Base-by-base conservation (phyloP, 2,113 vertebrate genomes). In the Gopherus evgoodei region DNA sequence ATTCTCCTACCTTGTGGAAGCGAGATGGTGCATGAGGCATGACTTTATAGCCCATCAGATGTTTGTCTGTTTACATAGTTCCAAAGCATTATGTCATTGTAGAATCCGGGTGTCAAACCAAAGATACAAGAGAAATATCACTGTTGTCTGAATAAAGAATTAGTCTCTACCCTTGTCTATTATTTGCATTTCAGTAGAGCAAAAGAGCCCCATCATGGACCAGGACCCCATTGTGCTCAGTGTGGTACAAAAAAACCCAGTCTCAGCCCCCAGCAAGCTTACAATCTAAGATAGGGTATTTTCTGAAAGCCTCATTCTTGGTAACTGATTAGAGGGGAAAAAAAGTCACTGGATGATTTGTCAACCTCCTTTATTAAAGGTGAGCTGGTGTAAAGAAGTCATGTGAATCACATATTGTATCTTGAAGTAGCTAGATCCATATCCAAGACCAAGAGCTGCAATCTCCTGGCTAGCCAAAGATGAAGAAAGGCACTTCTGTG, bases 1-100 rank as follows among this genome's bases (percentile, higher is more conserved):
- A 9, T 94, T 86, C 87, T 82, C 0, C 19, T 72, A 86, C 92
- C 6, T 78, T 3, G 1, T 83, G 31, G 29, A 87, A 92, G 88
- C 57, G 0, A 0, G 9, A 49, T 69, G 2, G 56, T 76, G 1
- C 0, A 1, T 24, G 44, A 2, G 35, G 11, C 9, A 21, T n/a
- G 25, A 5, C 12, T 87, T 3, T 29, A 25, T 5, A 44, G 25
- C 1, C 2, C 22, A 38, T 14, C 27, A 50, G 27, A 76, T 25
- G 38, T 75, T 75, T 76, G 11, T 76, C 24, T 76, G 21, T 57
- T 25, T 24, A 57, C 56, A 57, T 57, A 27, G 22, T 57, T 57
- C 56, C 56, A 57, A 57, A 57, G 25, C 25, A 25, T 22, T 59
- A 59, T 59, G 56, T 59, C 56, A 59, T 25, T 59, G 25, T 59